These are phyloP conservation scores for Drosophila atroscutellata DNA, from an alignment of 2,888 invertebrate species.

Conservation along the genomic window DNA sequence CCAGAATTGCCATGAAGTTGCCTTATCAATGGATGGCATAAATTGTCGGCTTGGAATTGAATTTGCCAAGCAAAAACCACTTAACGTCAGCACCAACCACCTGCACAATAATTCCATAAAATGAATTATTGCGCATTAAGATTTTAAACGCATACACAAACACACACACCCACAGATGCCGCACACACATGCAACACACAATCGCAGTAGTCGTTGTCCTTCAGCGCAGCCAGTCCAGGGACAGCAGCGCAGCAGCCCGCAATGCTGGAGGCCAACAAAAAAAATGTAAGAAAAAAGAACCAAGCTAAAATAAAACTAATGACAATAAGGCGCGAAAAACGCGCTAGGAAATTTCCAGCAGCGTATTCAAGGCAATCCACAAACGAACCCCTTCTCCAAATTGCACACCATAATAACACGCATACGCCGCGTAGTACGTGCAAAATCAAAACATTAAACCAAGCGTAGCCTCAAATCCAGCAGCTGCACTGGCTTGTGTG, in stretches of 20 bases:
- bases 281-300: constrained; percentile 9
- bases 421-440: constrained; percentile 68
- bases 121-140: constrained; percentile 72
- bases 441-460: constrained; percentile 74
- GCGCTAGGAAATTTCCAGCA: constrained; percentile 40
- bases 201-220: constrained; percentile 46
- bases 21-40: constrained; percentile 12
- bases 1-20: constrained; percentile 2
- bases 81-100: constrained; percentile 35
- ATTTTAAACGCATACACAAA: constrained; percentile 29
- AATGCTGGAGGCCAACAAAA: constrained; percentile 63
- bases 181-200: constrained; percentile 18
- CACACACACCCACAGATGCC: constrained; percentile 1
- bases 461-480: constrained; percentile 53
- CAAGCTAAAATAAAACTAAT: constrained; percentile 44
- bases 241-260: constrained; percentile 59
- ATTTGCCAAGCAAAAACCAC: constrained; percentile 49
- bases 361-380: constrained; percentile 45
- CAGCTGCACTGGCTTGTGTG: constrained; percentile 25
- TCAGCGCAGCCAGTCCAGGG: constrained; percentile 58
- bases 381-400: background rate
- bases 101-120: constrained; percentile 45
- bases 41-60: constrained; percentile 34
- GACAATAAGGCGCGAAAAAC: constrained; percentile 68
- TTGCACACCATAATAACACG: constrained; percentile 57